Percentiles rank a stretch among this genome's conserved stretches.
These are phyloP conservation scores for Amphipoea lucens DNA, from an alignment of 2,888 invertebrate species.

Conservation along the genomic window DNA sequence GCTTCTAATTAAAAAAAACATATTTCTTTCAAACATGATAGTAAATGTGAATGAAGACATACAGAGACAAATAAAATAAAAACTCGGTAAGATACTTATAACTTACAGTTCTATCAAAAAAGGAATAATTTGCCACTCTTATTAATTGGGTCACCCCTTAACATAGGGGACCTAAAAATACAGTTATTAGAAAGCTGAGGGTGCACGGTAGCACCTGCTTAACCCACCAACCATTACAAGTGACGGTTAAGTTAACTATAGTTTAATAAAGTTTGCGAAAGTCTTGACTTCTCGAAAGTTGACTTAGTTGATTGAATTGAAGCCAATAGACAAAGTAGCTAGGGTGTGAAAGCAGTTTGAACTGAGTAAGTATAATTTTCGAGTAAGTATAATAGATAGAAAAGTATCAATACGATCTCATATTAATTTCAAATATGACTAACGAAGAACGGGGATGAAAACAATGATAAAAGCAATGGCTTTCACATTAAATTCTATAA, in stretches of 20 bases:
- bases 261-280: conserved; percentile 1
- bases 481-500: neutral
- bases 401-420: neutral
- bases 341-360: neutral
- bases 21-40: conserved; percentile 14
- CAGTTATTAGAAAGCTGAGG: neutral
- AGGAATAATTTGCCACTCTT: neutral
- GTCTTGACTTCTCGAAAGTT: neutral
- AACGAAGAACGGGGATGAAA: no score
- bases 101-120: neutral
- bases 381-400: neutral
- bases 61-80: conserved; percentile 3
- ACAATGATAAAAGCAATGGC: neutral
- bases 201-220: conserved; percentile 41
- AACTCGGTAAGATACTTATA: neutral
- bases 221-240: neutral
- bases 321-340: neutral
- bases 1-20: conserved; percentile 46
- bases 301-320: neutral
- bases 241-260: conserved; percentile 10
- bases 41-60: neutral
- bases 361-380: neutral
- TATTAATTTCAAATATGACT: neutral
- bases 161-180: neutral
- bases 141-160: conserved; percentile 22